Base-by-base conservation (phyloP, 2,797 vertebrate genomes). In the Peromyscus nudipes region DNA sequence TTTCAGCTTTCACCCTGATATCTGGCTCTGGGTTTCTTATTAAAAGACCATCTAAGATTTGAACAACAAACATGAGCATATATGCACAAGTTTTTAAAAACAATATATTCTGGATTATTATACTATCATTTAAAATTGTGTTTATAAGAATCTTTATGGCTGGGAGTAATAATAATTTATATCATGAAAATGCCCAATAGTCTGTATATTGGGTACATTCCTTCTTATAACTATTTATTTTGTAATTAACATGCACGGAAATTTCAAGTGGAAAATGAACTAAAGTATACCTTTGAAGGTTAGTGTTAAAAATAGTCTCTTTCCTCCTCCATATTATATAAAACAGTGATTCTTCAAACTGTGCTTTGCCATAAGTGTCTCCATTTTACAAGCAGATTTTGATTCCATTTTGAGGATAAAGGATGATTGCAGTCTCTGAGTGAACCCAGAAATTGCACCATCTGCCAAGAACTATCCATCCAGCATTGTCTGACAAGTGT, bases 81-180 rank as follows among this genome's bases (percentile, higher is more conserved):
- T 31, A 31, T 31, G 29, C 46, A 77, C 14, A 9, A 49, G 29
- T 43, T 52, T 52, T 43, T 80, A 86, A 89, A 89, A 25, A 69
- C 0, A 43, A 67, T 31, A 69, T 52, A 83, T 40, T n/a, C 4
- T 89, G 14, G 10, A 82, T 73, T 91, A 37, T 31, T 84, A 71
- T 88, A 4, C 8, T 76, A 82, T 86, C 55, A 89, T 60, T 95
- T 73, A 93, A 91, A 92, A 87, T 29, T 90, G 2, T 65, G n/a
- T 94, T 92, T 94, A 69, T 64, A 73, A 89, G 90, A 27, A 92
- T 90, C 79, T 85, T 84, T 80, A 91, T 76, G 49, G 8, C 8
- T 89, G 52, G 19, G 16, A 6, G 12, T 92, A 64, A 81, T 82
- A 73, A 71, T 86, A 65, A 82, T 57, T 92, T 71, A 89, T 73